These are phyloP conservation scores for Drosophila anomelani DNA, from an alignment of 2,888 invertebrate genomes.

Conservation along the genomic window DNA sequence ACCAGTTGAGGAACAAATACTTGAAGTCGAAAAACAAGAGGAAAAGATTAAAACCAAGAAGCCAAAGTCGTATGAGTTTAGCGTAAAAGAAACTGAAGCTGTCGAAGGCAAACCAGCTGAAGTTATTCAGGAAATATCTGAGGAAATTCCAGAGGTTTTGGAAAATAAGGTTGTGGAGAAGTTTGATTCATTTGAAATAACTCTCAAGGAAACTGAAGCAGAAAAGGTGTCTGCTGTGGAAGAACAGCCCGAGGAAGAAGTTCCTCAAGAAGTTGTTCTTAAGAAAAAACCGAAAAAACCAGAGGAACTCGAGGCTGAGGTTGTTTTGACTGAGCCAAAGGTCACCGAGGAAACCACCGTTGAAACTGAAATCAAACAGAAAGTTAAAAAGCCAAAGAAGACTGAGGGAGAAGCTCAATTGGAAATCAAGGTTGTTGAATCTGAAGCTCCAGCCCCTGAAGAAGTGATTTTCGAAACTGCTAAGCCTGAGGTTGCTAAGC, in stretches of 20 bases:
- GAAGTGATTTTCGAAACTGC: constrained; percentile 54
- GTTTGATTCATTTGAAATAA: constrained; percentile 74
- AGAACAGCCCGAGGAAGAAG: constrained; percentile 60
- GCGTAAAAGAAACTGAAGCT: constrained; percentile 75
- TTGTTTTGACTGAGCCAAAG: constrained; percentile 74
- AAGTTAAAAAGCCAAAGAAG: constrained; percentile 72
- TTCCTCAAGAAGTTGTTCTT: constrained; percentile 47
- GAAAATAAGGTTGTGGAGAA: constrained; percentile 57
- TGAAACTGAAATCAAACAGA: constrained; percentile 72
- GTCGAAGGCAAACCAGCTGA: constrained; percentile 65
- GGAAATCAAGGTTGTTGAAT: constrained; percentile 75
- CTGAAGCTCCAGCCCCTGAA: constrained; percentile 45
- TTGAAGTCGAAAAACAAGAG: constrained; percentile 19
- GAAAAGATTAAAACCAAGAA: constrained; percentile 53
- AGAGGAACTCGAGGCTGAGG: constrained; percentile 76
- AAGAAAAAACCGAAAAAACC: constrained; percentile 53
- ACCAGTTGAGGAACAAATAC: constrained; percentile 28
- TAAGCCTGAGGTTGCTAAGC: constrained; percentile 20
- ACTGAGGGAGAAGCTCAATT: constrained; percentile 70
- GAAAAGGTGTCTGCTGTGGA: constrained; percentile 52
- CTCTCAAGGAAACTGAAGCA: constrained; percentile 67
- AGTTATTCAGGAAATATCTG: constrained; percentile 58
- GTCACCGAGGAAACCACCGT: constrained; percentile 66
- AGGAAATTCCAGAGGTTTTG: constrained; percentile 55
- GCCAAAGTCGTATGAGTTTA: constrained; percentile 68